A percentile compares a stretch with the other conserved stretches of the same genome.
Evolutionary conservation across 2,888 invertebrate species (phyloP).

Genomic region (Phengaris alcon): DNA sequence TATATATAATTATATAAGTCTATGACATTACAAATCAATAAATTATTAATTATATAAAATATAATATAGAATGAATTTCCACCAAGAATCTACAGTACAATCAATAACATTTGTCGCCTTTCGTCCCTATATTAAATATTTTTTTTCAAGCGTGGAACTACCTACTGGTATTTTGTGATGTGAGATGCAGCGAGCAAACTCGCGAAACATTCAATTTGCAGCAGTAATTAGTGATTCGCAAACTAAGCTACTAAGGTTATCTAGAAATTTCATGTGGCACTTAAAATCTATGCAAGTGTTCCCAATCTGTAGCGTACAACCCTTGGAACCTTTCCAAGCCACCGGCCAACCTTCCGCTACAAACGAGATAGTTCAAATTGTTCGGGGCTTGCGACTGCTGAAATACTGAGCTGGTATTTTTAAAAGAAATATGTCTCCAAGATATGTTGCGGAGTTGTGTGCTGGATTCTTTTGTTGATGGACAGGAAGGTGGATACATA

Average conservation of each 20-base stretch:
- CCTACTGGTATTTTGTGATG: too few species aligned
- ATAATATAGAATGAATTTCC: too few species aligned
- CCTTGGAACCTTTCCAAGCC: constrained; percentile 28
- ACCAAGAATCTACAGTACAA: too few species aligned
- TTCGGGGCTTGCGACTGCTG: constrained; percentile 1
- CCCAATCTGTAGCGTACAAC: constrained; percentile 21
- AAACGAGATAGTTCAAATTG: constrained; percentile 22
- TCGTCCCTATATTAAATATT: too few species aligned
- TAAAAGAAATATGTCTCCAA: constrained; percentile 13
- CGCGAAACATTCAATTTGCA: not conserved
- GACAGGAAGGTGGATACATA: not conserved
- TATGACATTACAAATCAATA: too few species aligned
- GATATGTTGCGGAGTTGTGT: constrained; percentile 4
- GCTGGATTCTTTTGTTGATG: not conserved
- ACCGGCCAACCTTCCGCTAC: constrained; percentile 24
- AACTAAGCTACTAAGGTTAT: constrained; percentile 27
- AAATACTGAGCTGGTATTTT: constrained; percentile 10
- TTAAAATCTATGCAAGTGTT: constrained; percentile 29
- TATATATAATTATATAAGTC: too few species aligned
- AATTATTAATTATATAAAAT: too few species aligned
- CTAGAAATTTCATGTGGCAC: constrained; percentile 29
- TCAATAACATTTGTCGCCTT: too few species aligned
- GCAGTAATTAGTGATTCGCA: constrained; percentile 26
- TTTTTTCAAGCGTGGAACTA: too few species aligned
- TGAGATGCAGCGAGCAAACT: too few species aligned